Percentiles rank a stretch among this genome's conserved stretches.
Evolutionary conservation across 37 sponge, comb jelly and placozoan species (phyloP).

Genomic region (Corticium candelabrum): DNA sequence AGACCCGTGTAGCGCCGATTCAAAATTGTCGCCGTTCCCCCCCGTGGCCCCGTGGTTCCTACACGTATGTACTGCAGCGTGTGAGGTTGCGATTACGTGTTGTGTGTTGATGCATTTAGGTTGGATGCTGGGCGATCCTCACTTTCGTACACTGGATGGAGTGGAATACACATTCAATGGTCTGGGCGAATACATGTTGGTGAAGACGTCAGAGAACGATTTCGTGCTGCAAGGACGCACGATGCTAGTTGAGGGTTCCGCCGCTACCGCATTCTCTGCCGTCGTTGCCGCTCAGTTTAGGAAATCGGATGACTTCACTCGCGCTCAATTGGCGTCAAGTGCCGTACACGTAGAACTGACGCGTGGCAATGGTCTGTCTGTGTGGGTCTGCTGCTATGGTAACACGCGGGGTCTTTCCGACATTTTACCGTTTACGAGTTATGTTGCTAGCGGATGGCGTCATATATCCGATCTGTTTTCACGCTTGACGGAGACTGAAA

Average conservation of each 20-base stretch:
- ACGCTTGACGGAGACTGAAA: background rate
- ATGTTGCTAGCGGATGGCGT: background rate
- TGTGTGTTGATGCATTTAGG: too few species aligned
- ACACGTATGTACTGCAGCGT: too few species aligned
- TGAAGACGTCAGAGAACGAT: background rate
- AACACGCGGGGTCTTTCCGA: too few species aligned
- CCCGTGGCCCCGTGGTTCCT: too few species aligned
- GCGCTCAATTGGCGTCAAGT: background rate
- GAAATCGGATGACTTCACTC: background rate
- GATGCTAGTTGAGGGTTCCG: background rate
- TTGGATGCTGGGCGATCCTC: slow-evolving; percentile 87
- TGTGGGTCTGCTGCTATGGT: background rate
- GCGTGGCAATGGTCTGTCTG: background rate
- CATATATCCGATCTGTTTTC: background rate
- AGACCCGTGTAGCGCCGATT: too few species aligned
- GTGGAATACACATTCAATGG: slow-evolving; percentile 70
- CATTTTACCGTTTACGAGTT: background rate
- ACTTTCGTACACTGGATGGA: slow-evolving; percentile 56
- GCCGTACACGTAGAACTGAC: background rate
- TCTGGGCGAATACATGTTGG: slow-evolving; percentile 40
- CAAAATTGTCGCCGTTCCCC: too few species aligned
- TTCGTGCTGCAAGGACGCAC: background rate
- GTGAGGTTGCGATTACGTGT: too few species aligned
- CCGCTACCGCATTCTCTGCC: background rate
- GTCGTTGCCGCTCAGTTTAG: background rate